phyloP scores from a whole-genome alignment of 2,797 vertebrate species.

The Poeciliopsis turneri region DNA sequence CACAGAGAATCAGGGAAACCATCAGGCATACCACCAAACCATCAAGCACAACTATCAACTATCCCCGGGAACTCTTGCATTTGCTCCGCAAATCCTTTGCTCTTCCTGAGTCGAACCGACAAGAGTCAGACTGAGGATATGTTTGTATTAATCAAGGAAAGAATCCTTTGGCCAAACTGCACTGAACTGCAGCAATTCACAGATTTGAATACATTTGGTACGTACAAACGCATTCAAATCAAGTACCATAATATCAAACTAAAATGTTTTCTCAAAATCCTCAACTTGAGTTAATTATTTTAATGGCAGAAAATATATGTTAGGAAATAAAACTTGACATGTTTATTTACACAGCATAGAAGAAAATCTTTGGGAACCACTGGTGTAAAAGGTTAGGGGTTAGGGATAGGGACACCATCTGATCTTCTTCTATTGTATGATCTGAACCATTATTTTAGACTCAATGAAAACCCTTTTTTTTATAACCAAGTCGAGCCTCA shows the following conservation, averaged over 20 bases:
- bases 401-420: neutral
- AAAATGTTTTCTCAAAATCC: neutral
- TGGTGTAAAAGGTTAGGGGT: too few relatives aligned
- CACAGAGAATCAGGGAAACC: constrained; percentile 25
- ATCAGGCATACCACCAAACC: constrained; percentile 1
- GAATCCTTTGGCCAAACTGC: neutral
- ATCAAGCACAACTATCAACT: constrained; percentile 20
- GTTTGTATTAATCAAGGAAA: neutral
- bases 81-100: neutral
- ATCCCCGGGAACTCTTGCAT: neutral
- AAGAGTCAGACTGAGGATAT: neutral
- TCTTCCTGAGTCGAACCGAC: neutral
- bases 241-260: neutral
- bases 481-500: too few relatives aligned
- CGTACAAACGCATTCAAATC: neutral
- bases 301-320: neutral
- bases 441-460: neutral
- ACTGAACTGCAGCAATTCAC: neutral
- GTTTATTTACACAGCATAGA: neutral
- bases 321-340: neutral
- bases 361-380: too few relatives aligned
- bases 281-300: neutral
- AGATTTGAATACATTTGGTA: neutral
- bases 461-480: neutral
- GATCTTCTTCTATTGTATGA: neutral